phyloP scores from a whole-genome alignment of 2,113 vertebrate species.

The Oceanites oceanicus region DNA sequence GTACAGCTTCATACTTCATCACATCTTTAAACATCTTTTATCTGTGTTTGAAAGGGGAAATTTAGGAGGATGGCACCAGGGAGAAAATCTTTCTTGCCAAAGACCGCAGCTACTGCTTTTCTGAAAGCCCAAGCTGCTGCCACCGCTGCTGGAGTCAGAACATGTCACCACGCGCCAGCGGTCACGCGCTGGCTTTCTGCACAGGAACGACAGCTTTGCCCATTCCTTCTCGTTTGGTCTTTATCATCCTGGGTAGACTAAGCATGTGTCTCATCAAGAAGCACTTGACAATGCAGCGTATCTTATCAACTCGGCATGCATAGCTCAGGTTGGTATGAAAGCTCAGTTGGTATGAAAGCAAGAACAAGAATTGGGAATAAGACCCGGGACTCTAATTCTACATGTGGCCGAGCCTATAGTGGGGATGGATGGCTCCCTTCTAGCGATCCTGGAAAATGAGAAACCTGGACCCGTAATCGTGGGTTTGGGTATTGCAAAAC shows the following conservation, averaged over 20 bases:
- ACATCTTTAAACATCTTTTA: background rate
- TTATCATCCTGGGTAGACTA: background rate
- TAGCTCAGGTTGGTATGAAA: background rate
- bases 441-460: background rate
- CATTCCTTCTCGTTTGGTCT: background rate
- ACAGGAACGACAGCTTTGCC: background rate
- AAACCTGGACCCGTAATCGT: background rate
- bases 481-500: background rate
- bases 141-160: background rate
- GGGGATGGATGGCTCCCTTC: background rate
- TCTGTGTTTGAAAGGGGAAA: background rate
- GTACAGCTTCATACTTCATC: background rate
- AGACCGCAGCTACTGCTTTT: background rate
- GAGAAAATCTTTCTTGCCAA: background rate
- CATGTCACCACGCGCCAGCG: rapidly evolving
- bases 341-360: background rate
- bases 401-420: rapidly evolving
- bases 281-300: background rate
- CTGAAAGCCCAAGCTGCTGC: background rate
- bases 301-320: background rate
- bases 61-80: background rate
- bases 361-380: background rate
- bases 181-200: background rate
- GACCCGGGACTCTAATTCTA: background rate
- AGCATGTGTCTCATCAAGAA: background rate